These are phyloP conservation scores for Gymnoscopelus microlampas DNA, from an alignment of 2,797 vertebrate genomes.

Conservation along the genomic window DNA sequence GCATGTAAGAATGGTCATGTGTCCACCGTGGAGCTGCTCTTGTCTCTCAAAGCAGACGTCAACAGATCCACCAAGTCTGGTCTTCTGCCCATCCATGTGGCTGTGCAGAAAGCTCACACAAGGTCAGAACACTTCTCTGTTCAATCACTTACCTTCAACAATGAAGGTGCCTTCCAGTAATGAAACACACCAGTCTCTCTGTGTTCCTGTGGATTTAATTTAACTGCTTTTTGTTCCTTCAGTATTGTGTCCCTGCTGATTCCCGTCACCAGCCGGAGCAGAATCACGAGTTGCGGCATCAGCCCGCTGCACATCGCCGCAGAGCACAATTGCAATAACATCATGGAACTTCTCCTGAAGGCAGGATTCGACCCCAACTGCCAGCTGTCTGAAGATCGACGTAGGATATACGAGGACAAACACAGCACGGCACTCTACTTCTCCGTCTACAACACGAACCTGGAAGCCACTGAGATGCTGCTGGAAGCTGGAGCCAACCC, in stretches of 20 bases:
- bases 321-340: conserved; percentile 83
- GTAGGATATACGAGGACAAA: conserved; percentile 87
- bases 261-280: conserved; percentile 83
- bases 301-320: conserved; percentile 91
- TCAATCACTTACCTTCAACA: too few relatives aligned
- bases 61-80: conserved; percentile 86
- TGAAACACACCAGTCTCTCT: not conserved
- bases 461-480: conserved; percentile 82
- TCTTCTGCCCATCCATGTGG: conserved; percentile 86
- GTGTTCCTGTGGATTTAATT: too few relatives aligned
- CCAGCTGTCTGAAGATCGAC: conserved; percentile 81
- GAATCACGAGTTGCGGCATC: conserved; percentile 84
- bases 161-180: too few relatives aligned
- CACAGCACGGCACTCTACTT: conserved; percentile 88
- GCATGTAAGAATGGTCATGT: conserved; percentile 87
- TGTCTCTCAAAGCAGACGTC: conserved; percentile 85
- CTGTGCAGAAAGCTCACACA: conserved; percentile 73
- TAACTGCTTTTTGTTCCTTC: not conserved
- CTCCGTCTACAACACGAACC: conserved; percentile 86
- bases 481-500: conserved; percentile 88
- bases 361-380: conserved; percentile 87
- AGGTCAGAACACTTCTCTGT: conserved; percentile 15
- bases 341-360: conserved; percentile 85
- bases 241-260: conserved; percentile 79
- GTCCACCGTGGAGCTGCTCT: conserved; percentile 80